These are phyloP conservation scores for Gryon sp. DNA, from an alignment of 1,140 invertebrate species.

Conservation along the genomic window DNA sequence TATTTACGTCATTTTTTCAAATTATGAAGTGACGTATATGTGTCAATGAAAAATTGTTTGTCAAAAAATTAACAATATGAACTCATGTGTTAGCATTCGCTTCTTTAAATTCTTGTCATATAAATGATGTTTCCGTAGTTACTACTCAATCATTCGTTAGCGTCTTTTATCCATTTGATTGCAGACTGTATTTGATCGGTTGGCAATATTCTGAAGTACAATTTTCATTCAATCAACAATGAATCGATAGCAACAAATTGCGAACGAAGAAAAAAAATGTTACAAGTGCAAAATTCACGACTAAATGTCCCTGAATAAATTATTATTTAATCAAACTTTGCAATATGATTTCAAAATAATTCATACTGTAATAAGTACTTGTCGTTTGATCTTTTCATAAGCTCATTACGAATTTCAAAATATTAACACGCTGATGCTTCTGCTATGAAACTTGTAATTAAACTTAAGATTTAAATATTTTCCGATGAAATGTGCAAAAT, in stretches of 20 bases:
- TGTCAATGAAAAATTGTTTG: not conserved
- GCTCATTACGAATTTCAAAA: slow-evolving; percentile 33
- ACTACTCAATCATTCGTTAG: slow-evolving; percentile 33
- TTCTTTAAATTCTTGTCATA: not conserved
- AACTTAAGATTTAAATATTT: too few species aligned
- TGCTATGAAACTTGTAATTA: slow-evolving; percentile 24
- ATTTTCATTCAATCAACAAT: slow-evolving; percentile 15
- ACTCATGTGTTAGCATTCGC: not conserved
- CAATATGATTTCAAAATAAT: slow-evolving; percentile 24
- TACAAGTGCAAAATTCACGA: too few species aligned
- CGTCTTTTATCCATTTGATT: slow-evolving; percentile 29
- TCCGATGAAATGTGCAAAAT: too few species aligned
- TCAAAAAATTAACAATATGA: not conserved
- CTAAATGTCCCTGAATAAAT: not conserved
- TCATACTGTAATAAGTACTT: slow-evolving; percentile 17
- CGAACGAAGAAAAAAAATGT: not conserved
- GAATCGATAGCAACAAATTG: slow-evolving; percentile 1
- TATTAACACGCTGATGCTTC: slow-evolving; percentile 39
- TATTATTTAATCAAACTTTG: slow-evolving; percentile 31
- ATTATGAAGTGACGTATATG: not conserved
- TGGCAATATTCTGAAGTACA: not conserved
- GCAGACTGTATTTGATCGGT: not conserved
- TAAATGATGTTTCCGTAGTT: slow-evolving; percentile 5
- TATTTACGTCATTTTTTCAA: too few species aligned
- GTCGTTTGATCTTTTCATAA: slow-evolving; percentile 42